These are phyloP conservation scores for Toxotes lorentzi DNA, from an alignment of 2,797 vertebrate genomes.

Conservation along the genomic window DNA sequence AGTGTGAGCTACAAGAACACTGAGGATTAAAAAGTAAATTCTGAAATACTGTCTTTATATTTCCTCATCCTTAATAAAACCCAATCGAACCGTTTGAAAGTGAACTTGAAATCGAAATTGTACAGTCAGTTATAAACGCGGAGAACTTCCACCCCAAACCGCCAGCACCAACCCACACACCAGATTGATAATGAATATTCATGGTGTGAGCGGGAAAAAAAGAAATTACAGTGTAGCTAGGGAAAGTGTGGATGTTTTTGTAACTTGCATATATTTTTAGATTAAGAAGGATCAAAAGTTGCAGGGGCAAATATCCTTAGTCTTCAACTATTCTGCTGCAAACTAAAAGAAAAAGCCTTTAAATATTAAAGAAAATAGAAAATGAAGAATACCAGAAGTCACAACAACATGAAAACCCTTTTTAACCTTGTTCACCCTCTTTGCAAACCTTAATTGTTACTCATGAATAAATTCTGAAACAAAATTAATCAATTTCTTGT, in stretches of 20 bases:
- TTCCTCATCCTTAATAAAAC: neutral
- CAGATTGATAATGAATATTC: neutral
- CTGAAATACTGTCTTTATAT: neutral
- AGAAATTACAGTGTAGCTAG: neutral
- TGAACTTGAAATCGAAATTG: neutral
- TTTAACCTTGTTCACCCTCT: constrained; percentile 4
- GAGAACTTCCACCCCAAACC: neutral
- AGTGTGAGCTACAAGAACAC: neutral
- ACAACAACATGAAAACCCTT: neutral
- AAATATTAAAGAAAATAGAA: neutral
- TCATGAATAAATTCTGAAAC: constrained; percentile 16
- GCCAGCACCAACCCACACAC: neutral
- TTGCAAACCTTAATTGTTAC: neutral
- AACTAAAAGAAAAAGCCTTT: neutral
- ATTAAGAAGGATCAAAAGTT: neutral
- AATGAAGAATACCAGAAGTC: neutral
- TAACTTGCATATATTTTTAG: neutral
- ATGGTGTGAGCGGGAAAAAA: neutral
- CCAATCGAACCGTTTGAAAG: neutral
- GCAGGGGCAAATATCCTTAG: neutral
- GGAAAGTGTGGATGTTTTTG: no score
- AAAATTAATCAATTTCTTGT: constrained; percentile 3
- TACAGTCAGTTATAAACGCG: neutral
- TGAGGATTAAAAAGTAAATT: neutral
- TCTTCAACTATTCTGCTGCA: neutral